Base-by-base conservation (phyloP, 2,797 vertebrate species). In the Enteromius paludinosus region DNA sequence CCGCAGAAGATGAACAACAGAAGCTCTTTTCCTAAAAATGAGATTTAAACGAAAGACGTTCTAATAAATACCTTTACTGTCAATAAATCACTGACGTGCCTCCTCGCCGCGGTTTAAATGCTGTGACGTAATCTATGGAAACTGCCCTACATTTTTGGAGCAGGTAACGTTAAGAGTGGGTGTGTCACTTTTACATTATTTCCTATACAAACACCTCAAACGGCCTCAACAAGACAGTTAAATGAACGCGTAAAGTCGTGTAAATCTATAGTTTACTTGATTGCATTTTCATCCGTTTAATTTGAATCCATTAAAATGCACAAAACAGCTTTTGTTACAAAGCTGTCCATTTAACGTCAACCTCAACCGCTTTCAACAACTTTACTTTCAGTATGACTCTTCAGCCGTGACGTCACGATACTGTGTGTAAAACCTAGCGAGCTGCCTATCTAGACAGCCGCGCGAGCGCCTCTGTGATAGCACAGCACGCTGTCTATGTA, bases 361-460 rank as follows among this genome's bases (percentile, higher is more conserved):
- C 30, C 0, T 41, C 11, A 20, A 43, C 18, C 4, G 25, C 12
- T 59, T 23, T 43, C 1, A 79, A 45, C 0, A 80, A 23, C 5
- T 18, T 23, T 49, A 38, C 43, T 65, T 81, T 52, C 30, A 28
- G 14, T 20, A 74, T 64, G 70, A 73, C 20, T 70, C 14, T 25
- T 15, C 3, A 15, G 43, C 2, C 20, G 69, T 15, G 15, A 18
- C 10, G 59, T 65, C n/a, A 65, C 33, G 41, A 20, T 14, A 9
- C 12, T 4, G 23, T 1, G 9, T 47, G 1, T 69, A 8, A 76
- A 75, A 1, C 18, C 8, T 59, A 59, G 8, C 5, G 12, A 4
- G 1, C 62, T 8, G 10, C 12, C 35, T 76, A 7, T 18, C 7
- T 20, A 76, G 61, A 43, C 18, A 76, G 33, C 45, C 1, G 6